These are phyloP conservation scores for Oligia latruncula DNA, from an alignment of 2,888 invertebrate genomes.

Conservation along the genomic window DNA sequence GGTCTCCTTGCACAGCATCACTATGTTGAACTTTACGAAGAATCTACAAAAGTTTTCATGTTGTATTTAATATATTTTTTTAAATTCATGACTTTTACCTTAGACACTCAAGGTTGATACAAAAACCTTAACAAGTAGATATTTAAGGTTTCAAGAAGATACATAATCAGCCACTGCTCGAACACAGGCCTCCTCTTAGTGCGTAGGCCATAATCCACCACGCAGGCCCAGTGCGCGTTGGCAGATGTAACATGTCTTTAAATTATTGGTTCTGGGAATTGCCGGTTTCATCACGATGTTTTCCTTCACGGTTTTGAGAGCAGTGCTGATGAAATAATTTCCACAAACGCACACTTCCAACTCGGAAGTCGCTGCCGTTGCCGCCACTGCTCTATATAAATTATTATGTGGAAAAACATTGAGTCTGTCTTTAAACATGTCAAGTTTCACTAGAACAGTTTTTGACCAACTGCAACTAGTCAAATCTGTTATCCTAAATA, in stretches of 20 bases:
- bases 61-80: neutral
- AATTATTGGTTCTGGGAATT: neutral
- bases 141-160: neutral
- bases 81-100: neutral
- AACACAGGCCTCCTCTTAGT: neutral
- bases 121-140: neutral
- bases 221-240: neutral
- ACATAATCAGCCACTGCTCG: neutral
- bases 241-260: neutral
- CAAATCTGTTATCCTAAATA: neutral
- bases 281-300: neutral
- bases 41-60: slow-evolving; percentile 70
- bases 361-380: neutral
- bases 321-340: neutral
- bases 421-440: neutral
- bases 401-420: neutral
- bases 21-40: slow-evolving; percentile 78
- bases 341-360: neutral
- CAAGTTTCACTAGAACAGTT: neutral
- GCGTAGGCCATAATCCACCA: neutral
- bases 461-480: neutral
- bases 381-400: neutral
- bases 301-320: neutral
- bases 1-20: slow-evolving; percentile 88
- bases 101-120: neutral